These are phyloP conservation scores for Sisyra nigra DNA, from an alignment of 2,888 invertebrate species.

Conservation along the genomic window DNA sequence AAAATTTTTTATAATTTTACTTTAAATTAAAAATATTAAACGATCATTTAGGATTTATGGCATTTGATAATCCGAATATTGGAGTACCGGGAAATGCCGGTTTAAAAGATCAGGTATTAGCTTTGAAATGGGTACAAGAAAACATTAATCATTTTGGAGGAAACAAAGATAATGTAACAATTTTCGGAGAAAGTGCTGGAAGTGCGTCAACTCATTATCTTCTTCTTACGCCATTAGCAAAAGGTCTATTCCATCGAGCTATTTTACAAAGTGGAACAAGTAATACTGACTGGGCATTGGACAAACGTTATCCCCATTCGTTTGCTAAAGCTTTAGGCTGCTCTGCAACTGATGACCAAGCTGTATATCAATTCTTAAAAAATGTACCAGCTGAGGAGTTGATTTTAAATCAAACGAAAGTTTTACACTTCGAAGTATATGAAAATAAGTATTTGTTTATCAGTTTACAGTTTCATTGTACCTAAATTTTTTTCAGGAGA, in stretches of 20 bases:
- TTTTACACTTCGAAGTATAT: background rate
- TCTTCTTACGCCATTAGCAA: background rate
- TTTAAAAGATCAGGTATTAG: background rate
- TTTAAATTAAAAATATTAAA: too few relatives aligned
- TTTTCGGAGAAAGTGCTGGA: background rate
- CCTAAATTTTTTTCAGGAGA: background rate
- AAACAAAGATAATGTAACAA: background rate
- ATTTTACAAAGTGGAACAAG: background rate
- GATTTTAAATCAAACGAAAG: background rate
- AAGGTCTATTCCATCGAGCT: background rate
- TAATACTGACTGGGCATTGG: background rate
- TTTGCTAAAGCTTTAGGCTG: background rate
- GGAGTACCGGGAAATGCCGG: background rate
- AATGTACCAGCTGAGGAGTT: background rate
- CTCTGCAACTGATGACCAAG: background rate
- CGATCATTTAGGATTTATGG: too few relatives aligned
- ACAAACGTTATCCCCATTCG: background rate
- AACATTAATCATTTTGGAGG: background rate
- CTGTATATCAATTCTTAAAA: background rate
- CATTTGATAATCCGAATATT: background rate
- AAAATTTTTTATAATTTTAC: too few relatives aligned
- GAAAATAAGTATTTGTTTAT: background rate
- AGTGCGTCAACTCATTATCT: background rate
- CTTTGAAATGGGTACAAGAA: background rate
- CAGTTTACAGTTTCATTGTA: background rate